Evolutionary conservation across 53 echinoderm and acorn worm genomes (phyloP).

Genomic region (Stichopus horrens): DNA sequence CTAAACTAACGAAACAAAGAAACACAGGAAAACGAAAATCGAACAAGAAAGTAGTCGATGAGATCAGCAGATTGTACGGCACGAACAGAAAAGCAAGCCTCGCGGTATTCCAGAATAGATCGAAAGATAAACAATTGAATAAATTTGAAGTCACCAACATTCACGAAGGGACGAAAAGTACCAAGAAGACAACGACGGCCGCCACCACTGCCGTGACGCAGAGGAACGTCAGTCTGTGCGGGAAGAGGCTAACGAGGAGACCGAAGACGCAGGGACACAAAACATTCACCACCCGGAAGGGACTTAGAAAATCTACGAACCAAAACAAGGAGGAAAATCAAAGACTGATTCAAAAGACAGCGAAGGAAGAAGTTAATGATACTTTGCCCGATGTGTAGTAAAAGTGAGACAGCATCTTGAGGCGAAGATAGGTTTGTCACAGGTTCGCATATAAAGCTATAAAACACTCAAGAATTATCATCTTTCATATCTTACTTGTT

Average conservation of each 20-base stretch:
- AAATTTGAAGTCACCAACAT: conserved; percentile 20
- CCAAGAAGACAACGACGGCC: background rate
- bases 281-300: background rate
- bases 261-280: conserved; percentile 18
- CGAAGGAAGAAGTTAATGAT: background rate
- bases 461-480: too few species aligned
- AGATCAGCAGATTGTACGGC: conserved; percentile 35
- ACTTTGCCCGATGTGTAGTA: background rate
- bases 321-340: background rate
- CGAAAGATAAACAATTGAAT: conserved; percentile 19
- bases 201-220: background rate
- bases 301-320: background rate
- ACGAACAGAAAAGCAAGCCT: conserved; percentile 37
- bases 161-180: background rate
- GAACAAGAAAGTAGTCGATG: conserved; percentile 18
- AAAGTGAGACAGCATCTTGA: background rate
- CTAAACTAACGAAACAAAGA: conserved; percentile 9
- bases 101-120: conserved; percentile 39
- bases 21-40: background rate
- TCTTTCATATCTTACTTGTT: too few species aligned
- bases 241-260: conserved; percentile 12
- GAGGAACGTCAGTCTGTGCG: background rate
- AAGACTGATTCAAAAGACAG: background rate
- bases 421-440: background rate
- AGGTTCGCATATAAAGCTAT: background rate